Base-by-base conservation (phyloP, 2,797 vertebrate species). In the Coregonus ussuriensis region DNA sequence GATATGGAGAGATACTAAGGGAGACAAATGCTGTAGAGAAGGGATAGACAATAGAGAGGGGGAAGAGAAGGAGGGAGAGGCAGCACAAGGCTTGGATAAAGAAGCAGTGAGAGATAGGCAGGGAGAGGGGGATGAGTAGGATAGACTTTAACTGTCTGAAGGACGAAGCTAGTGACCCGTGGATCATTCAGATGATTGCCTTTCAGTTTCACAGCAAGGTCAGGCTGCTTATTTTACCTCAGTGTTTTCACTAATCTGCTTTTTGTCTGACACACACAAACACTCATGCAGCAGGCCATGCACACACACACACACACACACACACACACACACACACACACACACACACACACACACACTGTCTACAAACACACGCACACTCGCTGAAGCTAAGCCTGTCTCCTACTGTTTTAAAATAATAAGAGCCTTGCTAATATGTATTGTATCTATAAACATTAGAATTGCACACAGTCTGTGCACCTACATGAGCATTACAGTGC, bases 161-260 rank as follows among this genome's bases (percentile, higher is more conserved):
- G 93, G 94, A 95, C 94, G 90, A 92, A 94, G 91, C 93, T 90
- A 94, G 88, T 94, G 94, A 95, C 94, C 93, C 91, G 85, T 83
- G 91, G 93, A 93, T 92, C 92, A 94, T 94, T 94, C 91, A 85
- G 92, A 91, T 94, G 94, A 94, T 93, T 94, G 94, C 92, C 91
- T 95, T 94, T 93, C 93, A 93, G 93, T 90, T 90, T 92, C 92
- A 92, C 91, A 91, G 90, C 93, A 94, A 95, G 94, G 94, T 95
- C 93, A 93, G 88, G 87, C 91, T 91, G 93, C 93, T 94, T 94
- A 93, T 93, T 94, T 93, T 94, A 94, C 93, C 91, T 94, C 88
- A 76, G 89, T 92, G 92, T 92, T 94, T 93, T 94, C 91, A 87
- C 93, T 94, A 94, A 94, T 94, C 92, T 94, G 91, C 90, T 91